These are phyloP conservation scores for Pelosia muscerda DNA, from an alignment of 2,888 invertebrate species.

Conservation along the genomic window DNA sequence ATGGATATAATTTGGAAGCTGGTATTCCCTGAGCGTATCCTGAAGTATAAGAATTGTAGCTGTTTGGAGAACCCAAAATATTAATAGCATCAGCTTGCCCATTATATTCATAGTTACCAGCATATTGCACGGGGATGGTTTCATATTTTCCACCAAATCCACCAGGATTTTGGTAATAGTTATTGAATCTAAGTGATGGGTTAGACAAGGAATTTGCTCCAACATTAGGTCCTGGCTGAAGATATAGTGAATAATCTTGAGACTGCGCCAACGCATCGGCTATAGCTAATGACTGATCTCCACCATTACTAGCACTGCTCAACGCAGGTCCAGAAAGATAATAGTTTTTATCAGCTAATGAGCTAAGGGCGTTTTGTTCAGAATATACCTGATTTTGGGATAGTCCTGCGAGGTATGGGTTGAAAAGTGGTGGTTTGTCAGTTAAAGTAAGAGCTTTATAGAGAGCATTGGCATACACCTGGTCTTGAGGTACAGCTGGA, in stretches of 20 bases:
- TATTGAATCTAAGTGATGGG: conserved; percentile 23
- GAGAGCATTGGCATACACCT: conserved; percentile 11
- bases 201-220: conserved; percentile 16
- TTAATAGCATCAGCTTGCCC: conserved; percentile 25
- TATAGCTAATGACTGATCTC: conserved; percentile 12
- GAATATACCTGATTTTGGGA: conserved; percentile 3
- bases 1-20: conserved; percentile 41
- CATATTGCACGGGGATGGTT: conserved; percentile 19
- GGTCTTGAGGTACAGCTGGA: conserved; percentile 10
- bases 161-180: conserved; percentile 22
- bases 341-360: conserved; percentile 5
- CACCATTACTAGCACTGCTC: conserved; percentile 9
- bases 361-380: conserved; percentile 6
- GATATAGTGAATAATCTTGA: conserved; percentile 16
- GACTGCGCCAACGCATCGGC: conserved; percentile 23
- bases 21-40: conserved; percentile 31
- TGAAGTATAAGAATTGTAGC: conserved; percentile 11
- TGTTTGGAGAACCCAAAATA: conserved; percentile 2
- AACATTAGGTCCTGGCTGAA: conserved; percentile 1
- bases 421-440: conserved; percentile 9
- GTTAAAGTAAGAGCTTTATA: conserved; percentile 1
- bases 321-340: conserved; percentile 3
- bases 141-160: conserved; percentile 11
- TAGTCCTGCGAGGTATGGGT: conserved; percentile 7
- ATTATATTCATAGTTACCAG: conserved; percentile 28